Percentiles rank a stretch among this genome's conserved stretches.
Evolutionary conservation across 2,797 vertebrate genomes (phyloP).

Genomic region (Euthynnus affinis): DNA sequence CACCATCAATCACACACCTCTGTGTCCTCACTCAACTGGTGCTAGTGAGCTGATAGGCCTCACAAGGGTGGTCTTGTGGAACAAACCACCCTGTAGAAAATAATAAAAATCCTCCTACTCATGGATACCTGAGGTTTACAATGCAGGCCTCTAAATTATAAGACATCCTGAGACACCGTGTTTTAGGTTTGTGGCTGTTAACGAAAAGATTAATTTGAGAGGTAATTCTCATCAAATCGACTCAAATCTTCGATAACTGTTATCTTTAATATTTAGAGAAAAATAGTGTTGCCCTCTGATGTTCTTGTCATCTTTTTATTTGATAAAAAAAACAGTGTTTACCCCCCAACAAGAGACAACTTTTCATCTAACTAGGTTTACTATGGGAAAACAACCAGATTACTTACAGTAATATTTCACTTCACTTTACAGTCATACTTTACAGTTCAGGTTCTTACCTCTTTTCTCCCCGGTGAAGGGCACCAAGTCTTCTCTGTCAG

Average conservation of each 20-base stretch:
- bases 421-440: neutral
- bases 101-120: neutral
- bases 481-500: slow-evolving; percentile 95
- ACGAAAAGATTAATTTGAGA: neutral
- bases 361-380: neutral
- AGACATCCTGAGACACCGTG: neutral
- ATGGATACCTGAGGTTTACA: neutral
- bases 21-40: slow-evolving; percentile 5
- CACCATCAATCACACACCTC: slow-evolving; percentile 36
- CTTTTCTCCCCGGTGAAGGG: slow-evolving; percentile 97
- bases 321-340: neutral
- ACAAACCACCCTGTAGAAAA: neutral
- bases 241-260: neutral
- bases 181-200: neutral
- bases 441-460: slow-evolving; percentile 81
- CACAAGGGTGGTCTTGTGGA: neutral
- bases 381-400: too few species aligned
- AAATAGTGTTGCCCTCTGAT: neutral
- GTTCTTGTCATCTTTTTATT: neutral
- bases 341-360: neutral
- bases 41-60: slow-evolving; percentile 2
- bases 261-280: neutral
- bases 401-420: too few species aligned
- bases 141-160: neutral
- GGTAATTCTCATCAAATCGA: neutral